Percentiles rank a stretch among this genome's conserved stretches.
These are phyloP conservation scores for Eueides isabella DNA, from an alignment of 1,140 invertebrate genomes.

Conservation along the genomic window DNA sequence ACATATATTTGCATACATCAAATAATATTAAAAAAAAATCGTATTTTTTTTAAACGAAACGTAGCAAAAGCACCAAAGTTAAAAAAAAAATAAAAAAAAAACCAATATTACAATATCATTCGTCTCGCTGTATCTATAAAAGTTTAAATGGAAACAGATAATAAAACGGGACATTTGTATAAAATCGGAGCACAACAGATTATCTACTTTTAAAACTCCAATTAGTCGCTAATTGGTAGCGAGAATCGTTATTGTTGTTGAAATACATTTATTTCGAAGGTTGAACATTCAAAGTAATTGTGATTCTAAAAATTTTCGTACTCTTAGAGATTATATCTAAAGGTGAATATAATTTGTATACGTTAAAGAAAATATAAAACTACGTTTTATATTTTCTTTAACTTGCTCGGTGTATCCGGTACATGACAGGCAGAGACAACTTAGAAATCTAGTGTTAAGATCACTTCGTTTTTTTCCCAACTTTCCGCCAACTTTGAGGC, in stretches of 20 bases:
- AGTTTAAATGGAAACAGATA: neutral
- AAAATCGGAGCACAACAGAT: neutral
- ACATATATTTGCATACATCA: no score
- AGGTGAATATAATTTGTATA: no score
- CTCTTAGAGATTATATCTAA: no score
- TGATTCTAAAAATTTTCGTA: neutral
- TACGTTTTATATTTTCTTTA: no score
- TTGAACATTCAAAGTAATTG: conserved; percentile 5
- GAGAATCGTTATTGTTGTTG: neutral
- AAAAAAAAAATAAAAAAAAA: neutral
- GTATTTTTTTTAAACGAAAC: neutral
- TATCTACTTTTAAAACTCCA: conserved; percentile 5
- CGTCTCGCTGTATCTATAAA: neutral
- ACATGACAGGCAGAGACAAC: no score
- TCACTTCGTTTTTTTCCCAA: no score
- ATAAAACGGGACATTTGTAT: neutral
- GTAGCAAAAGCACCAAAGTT: neutral
- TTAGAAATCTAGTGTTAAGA: no score
- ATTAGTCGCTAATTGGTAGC: conserved; percentile 11
- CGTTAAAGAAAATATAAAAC: no score
- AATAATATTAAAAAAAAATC: no score
- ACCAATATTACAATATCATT: neutral
- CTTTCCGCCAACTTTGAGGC: no score
- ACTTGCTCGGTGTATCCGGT: no score
- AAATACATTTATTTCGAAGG: conserved; percentile 4